Evolutionary conservation across 2,888 invertebrate genomes (phyloP), one percentile per base, ranked within the genome.

Genomic region (Carpatolechia fugitivella): DNA sequence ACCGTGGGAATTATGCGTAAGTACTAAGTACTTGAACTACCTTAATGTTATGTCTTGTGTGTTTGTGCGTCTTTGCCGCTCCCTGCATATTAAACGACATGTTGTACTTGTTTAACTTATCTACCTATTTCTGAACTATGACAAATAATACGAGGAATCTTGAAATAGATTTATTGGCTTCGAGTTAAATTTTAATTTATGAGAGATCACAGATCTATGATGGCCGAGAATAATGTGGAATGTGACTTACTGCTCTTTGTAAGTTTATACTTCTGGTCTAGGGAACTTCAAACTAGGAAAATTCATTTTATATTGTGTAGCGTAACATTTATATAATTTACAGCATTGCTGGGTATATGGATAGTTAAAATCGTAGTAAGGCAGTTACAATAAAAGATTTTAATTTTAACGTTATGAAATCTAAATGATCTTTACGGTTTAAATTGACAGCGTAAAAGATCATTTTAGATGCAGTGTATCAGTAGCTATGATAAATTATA

Each of bases 1-100:
- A 65, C 71, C 81, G 83, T 85, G 83, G 71, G 84, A 85, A 84
- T 65, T 52, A 46, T 52, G 51, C 56, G 46, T 50, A 57, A 36
- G 24, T 56, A 58, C 35, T 41, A 38, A 38, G 36, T 51, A 51
- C 36, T 51, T 51, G 8, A 7, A 36, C 35, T 18, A 49, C 35
- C 20, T n/a, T 41, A 40, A 50, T 50, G 52, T 52, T 52, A 53
- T 47, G 38, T 53, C 29, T 44, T 41, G 18, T 41, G 49, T 18
- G 40, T 49, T n/a, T 55, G 31, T 52, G 52, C 48, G 41, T 52
- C 47, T 49, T 29, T 24, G 54, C 54, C 57, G 54, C 61, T 53
- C 57, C 57, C 46, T 54, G 62, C 56, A 62, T 62, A 62, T 56
- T 60, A 60, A 64, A 49, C 35, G 40, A 44, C 44, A 44, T 13